Percentiles rank a stretch among this genome's conserved stretches.
phyloP scores from a whole-genome alignment of 2,113 vertebrate species.

The Irena cyanogastra region DNA sequence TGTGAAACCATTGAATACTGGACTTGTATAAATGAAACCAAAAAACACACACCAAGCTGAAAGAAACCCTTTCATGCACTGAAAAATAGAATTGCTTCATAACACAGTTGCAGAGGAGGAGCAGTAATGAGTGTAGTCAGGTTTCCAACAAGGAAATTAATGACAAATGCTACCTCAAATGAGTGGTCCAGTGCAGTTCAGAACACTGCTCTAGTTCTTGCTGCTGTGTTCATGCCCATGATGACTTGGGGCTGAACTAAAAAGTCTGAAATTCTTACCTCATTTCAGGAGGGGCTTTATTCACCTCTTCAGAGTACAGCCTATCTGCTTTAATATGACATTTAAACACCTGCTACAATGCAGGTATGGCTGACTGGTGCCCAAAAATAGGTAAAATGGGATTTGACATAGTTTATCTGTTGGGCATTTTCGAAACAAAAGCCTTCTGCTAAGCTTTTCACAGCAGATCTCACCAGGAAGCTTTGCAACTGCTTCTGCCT shows the following conservation, averaged over 20 bases:
- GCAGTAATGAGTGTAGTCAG: not conserved
- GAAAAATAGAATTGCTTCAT: not conserved
- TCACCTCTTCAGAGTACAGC: not conserved
- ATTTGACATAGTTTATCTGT: not conserved
- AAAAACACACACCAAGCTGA: not conserved
- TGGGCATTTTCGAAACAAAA: not conserved
- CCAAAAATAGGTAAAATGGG: not conserved
- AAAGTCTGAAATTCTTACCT: not conserved
- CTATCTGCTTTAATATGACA: not conserved
- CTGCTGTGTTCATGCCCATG: fast-evolving
- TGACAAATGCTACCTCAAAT: not conserved
- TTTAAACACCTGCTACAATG: not conserved
- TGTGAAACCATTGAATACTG: not conserved
- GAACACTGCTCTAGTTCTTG: not conserved
- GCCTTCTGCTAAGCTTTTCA: not conserved
- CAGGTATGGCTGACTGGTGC: not conserved
- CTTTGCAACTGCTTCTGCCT: not conserved
- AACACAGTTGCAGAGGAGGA: not conserved
- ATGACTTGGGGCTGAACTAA: not conserved
- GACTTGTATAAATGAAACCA: not conserved
- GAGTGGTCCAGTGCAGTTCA: not conserved
- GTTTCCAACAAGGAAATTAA: not conserved
- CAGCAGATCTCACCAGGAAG: not conserved
- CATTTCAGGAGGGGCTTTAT: not conserved
- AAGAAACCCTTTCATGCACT: not conserved